Percentiles rank a stretch among this genome's conserved stretches.
Conservation (phyloP, 2,113 vertebrate genomes). For the Nerophis lumbriciformis region DNA sequence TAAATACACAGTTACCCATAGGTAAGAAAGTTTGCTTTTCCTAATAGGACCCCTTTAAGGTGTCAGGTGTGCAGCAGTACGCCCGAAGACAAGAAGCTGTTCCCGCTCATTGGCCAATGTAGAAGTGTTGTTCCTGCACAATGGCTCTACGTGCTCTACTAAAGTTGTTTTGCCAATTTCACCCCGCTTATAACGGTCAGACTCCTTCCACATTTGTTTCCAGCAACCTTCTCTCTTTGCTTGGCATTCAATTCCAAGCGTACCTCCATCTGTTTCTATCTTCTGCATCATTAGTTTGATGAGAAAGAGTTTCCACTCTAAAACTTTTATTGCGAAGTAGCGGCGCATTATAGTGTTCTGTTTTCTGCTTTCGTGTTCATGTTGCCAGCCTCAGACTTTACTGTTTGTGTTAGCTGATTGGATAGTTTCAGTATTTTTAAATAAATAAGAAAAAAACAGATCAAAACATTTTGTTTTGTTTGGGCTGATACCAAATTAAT, state of each 20-base stretch:
- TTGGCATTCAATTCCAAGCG: slow-evolving; percentile 1
- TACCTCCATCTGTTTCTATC: slow-evolving; percentile 10
- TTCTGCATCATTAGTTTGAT: slow-evolving; percentile 12
- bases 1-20: no score
- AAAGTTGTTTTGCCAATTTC: no score
- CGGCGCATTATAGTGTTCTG: background rate
- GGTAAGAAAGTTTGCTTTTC: no score
- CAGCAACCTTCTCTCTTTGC: background rate
- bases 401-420: background rate
- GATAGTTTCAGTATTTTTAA: background rate
- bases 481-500: background rate
- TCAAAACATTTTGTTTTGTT: background rate
- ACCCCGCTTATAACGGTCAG: no score
- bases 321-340: slow-evolving; percentile 1
- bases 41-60: no score
- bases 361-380: background rate
- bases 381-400: background rate
- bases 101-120: no score
- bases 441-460: no score
- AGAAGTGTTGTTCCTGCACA: no score
- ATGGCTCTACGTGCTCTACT: no score
- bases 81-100: no score
- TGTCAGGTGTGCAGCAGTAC: no score
- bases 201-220: background rate
- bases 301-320: slow-evolving; percentile 2